Evolutionary conservation across 2,888 invertebrate species (phyloP), one percentile per base, ranked within the genome.

Genomic region (Augiades crinisus): DNA sequence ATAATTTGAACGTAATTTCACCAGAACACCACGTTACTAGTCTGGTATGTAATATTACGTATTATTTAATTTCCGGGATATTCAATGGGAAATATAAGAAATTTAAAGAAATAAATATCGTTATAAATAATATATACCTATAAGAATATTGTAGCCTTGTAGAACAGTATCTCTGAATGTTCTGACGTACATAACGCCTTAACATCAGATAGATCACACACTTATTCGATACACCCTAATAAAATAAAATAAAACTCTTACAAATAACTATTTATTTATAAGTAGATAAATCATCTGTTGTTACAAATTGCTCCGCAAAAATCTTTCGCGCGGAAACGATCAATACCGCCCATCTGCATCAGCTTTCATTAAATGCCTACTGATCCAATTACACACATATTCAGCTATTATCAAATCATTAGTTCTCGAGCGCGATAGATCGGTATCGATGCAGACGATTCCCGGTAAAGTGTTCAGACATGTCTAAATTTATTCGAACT

Each of bases 401-500:
- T 37, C 49, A 38, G 27, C 45, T 53, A 59, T 63, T 61, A 62
- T 57, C 51, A 51, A 58, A 57, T 57, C 55, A 54, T 57, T 59
- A 57, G 55, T 55, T 50, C 54, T 54, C 52, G 31, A 31, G 19
- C 60, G 68, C 64, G 67, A 73, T 69, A 64, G 56, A 63, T 67
- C 59, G 63, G 59, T 58, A 63, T 63, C 64, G 57, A 62, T 63
- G 59, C 60, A 65, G 68, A 70, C 61, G 65, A 64, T 78, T 75
- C 77, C 66, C 63, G 64, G 80, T 78, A 77, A 64, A 66, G 68
- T 68, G 65, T 71, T 68, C 71, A 72, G 79, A 78, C 75, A 67
- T 58, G 70, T 83, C 80, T 84, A 83, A 82, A 81, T 84, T 78
- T 81, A 78, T 80, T 81, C 74, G 68, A 71, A 75, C 75, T 81